Evolutionary conservation across 2,113 vertebrate species (phyloP), one percentile per base, ranked within the genome.

Genomic region (Hyaena hyaena): DNA sequence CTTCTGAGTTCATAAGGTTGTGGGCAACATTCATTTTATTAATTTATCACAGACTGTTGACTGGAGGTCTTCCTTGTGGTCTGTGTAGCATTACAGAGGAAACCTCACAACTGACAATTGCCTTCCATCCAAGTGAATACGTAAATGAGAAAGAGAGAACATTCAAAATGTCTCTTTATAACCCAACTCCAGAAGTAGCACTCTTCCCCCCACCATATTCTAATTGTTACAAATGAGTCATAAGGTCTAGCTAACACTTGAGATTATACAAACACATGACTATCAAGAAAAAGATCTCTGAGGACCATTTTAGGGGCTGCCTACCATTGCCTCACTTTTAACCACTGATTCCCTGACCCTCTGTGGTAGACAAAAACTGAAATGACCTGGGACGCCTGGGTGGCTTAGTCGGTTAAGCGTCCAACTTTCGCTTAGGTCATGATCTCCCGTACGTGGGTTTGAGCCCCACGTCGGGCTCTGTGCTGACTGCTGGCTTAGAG

Each of bases 251-350:
- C 7, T 71, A 31, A 55, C 65, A 58, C 14, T 45, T 43, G 5
- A 95, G 17, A 86, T 39, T 73, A 35, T 16, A 24, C 2, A 50
- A 79, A 24, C 33, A 7, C 0, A 10, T 87, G 35, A 79, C 6
- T 17, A 21, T 14, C 53, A 81, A 80, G 6, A 69, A 9, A 35
- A 39, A 35, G 33, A n/a, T 28, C 16, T 15, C 10, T n/a, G 11
- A 1, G 24, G 10, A 0, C 10, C 28, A 45, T 14, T 8, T 12
- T 6, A 4, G 48, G n/a, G 11, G 6, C n/a, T 39, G 10, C 15
- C 26, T 23, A 35, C 10, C 65, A 58, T 10, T 55, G 50, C 16
- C 4, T 76, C 15, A 35, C 2, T 0, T n/a, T 35, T 26, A 71
- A 65, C 6, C 15, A 12, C 26, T 39, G 1, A 74, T 69, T 50